A percentile compares a stretch with the other conserved stretches of the same genome.
These are phyloP conservation scores for Mallotus villosus DNA, from an alignment of 2,797 vertebrate genomes.

Conservation along the genomic window DNA sequence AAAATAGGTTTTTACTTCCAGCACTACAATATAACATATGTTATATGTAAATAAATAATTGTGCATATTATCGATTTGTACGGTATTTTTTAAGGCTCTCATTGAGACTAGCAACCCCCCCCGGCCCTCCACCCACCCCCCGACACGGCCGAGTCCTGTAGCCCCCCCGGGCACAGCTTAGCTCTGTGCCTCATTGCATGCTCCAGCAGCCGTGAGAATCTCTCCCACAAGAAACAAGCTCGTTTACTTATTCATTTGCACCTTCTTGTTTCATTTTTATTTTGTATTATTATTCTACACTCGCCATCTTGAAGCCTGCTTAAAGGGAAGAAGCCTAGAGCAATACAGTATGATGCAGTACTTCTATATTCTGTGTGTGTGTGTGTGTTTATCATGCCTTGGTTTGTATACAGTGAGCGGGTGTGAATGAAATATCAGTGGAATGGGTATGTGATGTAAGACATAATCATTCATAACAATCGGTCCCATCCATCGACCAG, in stretches of 20 bases:
- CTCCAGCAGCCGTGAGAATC: conserved; percentile 69
- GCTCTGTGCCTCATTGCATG: conserved; percentile 70
- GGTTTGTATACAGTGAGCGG: conserved; percentile 20
- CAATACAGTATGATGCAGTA: conserved; percentile 61
- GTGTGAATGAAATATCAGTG: conserved; percentile 62
- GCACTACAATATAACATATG: neutral
- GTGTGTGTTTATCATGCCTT: conserved; percentile 31
- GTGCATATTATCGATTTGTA: neutral
- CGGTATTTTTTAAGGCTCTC: neutral
- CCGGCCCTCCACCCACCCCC: conserved; percentile 42
- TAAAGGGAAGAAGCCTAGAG: conserved; percentile 62
- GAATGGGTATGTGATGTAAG: conserved; percentile 64
- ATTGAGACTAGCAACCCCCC: neutral
- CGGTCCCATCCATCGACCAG: conserved; percentile 58
- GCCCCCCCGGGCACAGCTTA: conserved; percentile 65
- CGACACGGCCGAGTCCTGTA: conserved; percentile 23
- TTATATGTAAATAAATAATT: neutral
- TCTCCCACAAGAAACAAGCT: conserved; percentile 69
- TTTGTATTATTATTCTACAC: conserved; percentile 61
- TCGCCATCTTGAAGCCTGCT: conserved; percentile 53
- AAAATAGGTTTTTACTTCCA: neutral
- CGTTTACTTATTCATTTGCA: conserved; percentile 80
- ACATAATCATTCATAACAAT: conserved; percentile 67
- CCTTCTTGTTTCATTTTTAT: conserved; percentile 58
- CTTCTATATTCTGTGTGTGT: conserved; percentile 26